Evolutionary conservation across 2,797 vertebrate species (phyloP).

Genomic region (Parambassis ranga): DNA sequence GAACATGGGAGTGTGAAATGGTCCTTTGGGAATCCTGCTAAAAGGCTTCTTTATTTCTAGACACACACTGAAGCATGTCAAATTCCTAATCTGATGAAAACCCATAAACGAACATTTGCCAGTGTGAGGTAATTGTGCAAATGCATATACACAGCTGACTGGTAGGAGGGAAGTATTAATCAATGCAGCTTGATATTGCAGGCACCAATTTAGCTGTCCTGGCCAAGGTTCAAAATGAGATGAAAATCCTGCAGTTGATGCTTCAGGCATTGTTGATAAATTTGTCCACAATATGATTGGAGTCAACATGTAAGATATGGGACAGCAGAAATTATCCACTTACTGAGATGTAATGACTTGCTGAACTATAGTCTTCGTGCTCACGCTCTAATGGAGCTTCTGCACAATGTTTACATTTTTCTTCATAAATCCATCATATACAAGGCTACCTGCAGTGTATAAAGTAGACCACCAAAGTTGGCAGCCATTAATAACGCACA

Average conservation of each 20-base stretch:
- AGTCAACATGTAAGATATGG: conserved; percentile 38
- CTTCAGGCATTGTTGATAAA: conserved; percentile 44
- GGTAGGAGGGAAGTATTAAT: conserved; percentile 44
- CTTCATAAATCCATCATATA: conserved; percentile 49
- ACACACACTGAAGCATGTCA: conserved; percentile 51
- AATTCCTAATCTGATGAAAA: conserved; percentile 50
- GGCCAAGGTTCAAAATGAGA: conserved; percentile 57
- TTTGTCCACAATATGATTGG: conserved; percentile 29
- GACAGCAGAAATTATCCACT: conserved; percentile 42
- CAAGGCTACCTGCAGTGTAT: conserved; percentile 29
- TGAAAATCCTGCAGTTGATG: conserved; percentile 46
- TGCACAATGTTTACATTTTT: conserved; percentile 47
- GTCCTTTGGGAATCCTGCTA: conserved; percentile 49
- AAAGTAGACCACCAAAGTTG: conserved; percentile 36
- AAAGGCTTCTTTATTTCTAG: conserved; percentile 32
- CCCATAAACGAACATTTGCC: conserved; percentile 21
- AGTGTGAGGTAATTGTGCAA: conserved; percentile 51
- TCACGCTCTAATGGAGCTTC: conserved; percentile 36
- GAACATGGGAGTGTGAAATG: conserved; percentile 51
- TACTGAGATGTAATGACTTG: conserved; percentile 41
- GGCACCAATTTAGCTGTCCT: conserved; percentile 47
- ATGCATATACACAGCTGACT: conserved; percentile 47
- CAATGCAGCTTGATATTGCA: conserved; percentile 45
- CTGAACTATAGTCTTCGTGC: conserved; percentile 37
- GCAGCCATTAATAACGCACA: conserved; percentile 59